Conservation (phyloP, 2,113 vertebrate genomes). For the Propithecus coquereli region DNA sequence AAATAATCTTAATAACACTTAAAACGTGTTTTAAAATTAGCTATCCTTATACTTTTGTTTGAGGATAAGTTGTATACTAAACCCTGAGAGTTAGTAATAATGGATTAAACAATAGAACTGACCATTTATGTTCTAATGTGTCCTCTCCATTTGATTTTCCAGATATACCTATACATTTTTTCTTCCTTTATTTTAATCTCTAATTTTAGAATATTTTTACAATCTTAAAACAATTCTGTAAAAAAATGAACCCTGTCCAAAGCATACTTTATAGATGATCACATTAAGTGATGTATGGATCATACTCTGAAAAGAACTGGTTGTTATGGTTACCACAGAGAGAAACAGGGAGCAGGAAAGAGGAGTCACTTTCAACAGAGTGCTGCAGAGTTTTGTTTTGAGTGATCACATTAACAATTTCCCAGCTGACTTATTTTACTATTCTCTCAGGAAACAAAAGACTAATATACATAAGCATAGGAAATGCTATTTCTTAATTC, state of each 20-base stretch:
- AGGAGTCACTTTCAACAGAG: not conserved
- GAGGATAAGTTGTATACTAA: not conserved
- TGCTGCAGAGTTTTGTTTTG: not conserved
- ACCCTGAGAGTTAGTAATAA: not conserved
- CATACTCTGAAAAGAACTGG: slow-evolving; percentile 5
- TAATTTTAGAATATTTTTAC: slow-evolving; percentile 16
- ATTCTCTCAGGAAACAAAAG: not conserved
- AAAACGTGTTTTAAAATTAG: not conserved
- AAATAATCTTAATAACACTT: not conserved
- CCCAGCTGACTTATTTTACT: not conserved
- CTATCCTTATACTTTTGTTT: not conserved
- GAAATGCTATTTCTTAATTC: not conserved
- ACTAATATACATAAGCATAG: not conserved
- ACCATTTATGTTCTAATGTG: not conserved
- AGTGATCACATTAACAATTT: not conserved
- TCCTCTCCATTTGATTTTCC: not conserved
- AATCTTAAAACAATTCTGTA: slow-evolving; percentile 32
- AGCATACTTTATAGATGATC: not conserved
- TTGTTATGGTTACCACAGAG: slow-evolving; percentile 9
- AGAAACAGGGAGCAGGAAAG: not conserved
- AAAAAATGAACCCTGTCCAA: not conserved
- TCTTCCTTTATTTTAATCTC: slow-evolving; percentile 16
- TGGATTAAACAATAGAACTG: not conserved
- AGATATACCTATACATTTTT: not conserved
- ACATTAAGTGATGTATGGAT: not conserved